phyloP scores from a whole-genome alignment of 2,113 vertebrate species.

The Charadrius vociferus region DNA sequence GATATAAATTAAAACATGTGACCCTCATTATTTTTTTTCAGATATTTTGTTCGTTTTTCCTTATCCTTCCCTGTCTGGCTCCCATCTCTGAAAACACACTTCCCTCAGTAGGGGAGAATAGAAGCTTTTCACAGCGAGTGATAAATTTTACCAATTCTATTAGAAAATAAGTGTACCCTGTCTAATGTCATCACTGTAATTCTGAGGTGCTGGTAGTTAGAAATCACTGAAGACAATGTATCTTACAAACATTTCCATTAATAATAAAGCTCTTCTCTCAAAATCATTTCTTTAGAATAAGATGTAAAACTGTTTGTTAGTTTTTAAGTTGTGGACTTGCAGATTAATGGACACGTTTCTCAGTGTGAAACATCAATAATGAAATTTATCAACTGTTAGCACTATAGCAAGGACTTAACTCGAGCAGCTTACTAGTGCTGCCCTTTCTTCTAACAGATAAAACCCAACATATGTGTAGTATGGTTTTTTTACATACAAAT shows the following conservation, averaged over 20 bases:
- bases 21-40: not conserved
- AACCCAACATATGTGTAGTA: not conserved
- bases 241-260: not conserved
- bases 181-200: not conserved
- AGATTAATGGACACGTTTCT: not conserved
- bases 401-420: not conserved
- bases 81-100: not conserved
- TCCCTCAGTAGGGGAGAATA: not conserved
- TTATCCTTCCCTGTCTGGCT: not conserved
- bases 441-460: not conserved
- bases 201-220: not conserved
- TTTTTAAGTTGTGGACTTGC: not conserved
- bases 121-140: not conserved
- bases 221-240: not conserved
- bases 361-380: not conserved
- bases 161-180: not conserved
- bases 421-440: not conserved
- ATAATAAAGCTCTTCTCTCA: not conserved
- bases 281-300: not conserved
- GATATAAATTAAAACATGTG: not conserved
- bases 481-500: not conserved
- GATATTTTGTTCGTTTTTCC: not conserved
- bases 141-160: not conserved
- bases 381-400: not conserved
- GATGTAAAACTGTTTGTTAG: not conserved